phyloP scores from a whole-genome alignment of 2,888 invertebrate genomes.

The Amphiduros pacificus region DNA sequence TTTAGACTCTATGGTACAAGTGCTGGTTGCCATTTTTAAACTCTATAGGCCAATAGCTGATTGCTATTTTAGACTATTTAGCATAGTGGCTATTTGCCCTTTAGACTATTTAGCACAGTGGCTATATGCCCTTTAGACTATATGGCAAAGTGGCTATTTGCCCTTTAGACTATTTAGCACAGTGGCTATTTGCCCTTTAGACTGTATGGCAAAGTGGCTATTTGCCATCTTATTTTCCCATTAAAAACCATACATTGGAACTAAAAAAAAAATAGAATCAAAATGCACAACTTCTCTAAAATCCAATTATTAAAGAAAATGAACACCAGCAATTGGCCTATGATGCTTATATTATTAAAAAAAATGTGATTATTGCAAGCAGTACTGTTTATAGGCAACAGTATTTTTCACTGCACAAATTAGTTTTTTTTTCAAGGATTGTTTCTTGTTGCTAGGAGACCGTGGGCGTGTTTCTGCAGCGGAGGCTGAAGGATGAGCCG shows the following conservation, averaged over 20 bases:
- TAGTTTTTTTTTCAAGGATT: no score
- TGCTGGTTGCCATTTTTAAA: no score
- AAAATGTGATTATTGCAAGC: no score
- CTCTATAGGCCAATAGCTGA: not conserved
- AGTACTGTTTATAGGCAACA: no score
- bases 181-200: not conserved
- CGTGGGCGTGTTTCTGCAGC: slow-evolving; percentile 53
- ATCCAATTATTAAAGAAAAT: no score
- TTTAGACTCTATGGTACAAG: no score
- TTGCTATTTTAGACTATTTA: not conserved
- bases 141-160: not conserved
- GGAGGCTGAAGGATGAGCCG: slow-evolving; percentile 51
- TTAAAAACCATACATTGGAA: not conserved
- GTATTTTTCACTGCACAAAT: no score
- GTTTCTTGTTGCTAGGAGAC: no score
- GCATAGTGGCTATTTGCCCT: not conserved
- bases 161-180: not conserved
- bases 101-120: not conserved
- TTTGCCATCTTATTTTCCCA: not conserved
- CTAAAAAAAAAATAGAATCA: not conserved
- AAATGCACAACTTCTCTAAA: not conserved
- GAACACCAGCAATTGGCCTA: no score
- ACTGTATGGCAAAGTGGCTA: not conserved
- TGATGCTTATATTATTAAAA: no score
- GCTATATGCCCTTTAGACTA: not conserved